Conservation (phyloP, 2,888 invertebrate genomes). For the Ryuthela nishihirai region DNA sequence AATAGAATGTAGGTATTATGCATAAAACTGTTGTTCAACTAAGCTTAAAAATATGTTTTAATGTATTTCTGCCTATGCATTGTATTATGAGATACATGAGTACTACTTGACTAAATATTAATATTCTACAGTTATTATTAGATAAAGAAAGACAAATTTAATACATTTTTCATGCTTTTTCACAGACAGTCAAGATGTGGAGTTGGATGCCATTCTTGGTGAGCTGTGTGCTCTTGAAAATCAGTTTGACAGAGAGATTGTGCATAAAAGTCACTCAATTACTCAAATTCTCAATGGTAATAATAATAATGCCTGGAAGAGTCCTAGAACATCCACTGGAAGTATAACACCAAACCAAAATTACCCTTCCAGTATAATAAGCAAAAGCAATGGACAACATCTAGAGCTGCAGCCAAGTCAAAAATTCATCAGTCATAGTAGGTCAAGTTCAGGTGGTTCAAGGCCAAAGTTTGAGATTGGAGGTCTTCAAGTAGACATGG, state of each 20-base stretch:
- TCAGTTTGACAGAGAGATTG: constrained; percentile 56
- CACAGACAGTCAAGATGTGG: constrained; percentile 88
- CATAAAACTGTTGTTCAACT: no score
- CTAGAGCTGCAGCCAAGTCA: background rate
- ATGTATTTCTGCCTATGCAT: no score
- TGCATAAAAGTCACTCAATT: constrained; percentile 40
- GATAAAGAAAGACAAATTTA: no score
- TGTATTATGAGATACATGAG: no score
- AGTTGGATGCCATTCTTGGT: constrained; percentile 92
- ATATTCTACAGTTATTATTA: no score
- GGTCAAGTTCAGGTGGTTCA: constrained; percentile 53
- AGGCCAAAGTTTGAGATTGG: constrained; percentile 50
- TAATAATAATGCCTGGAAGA: constrained; percentile 26
- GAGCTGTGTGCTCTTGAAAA: constrained; percentile 90
- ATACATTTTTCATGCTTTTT: no score
- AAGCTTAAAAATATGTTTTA: no score
- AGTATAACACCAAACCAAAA: constrained; percentile 7
- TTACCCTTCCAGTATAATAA: constrained; percentile 5
- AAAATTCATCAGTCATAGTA: constrained; percentile 38
- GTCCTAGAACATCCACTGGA: background rate
- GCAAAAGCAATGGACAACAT: background rate
- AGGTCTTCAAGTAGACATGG: constrained; percentile 44
- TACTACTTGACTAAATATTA: no score
- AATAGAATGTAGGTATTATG: no score
- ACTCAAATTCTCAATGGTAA: constrained; percentile 26